A percentile compares a stretch with the other conserved stretches of the same genome.
These are phyloP conservation scores for Drosophila subpulchrella DNA, from an alignment of 1,140 invertebrate genomes.

Conservation along the genomic window DNA sequence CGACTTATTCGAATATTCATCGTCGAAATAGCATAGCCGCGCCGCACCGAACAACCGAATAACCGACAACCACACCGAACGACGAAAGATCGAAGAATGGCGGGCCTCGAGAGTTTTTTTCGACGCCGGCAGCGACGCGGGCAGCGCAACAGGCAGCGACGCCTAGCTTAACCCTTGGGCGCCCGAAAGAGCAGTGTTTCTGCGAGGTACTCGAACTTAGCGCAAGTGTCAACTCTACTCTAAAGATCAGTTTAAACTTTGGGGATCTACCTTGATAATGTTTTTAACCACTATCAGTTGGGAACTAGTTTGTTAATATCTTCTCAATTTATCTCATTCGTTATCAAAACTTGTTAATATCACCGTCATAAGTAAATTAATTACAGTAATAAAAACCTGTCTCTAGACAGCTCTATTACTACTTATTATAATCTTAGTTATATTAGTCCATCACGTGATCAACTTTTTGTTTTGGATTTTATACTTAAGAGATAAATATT, in stretches of 20 bases:
- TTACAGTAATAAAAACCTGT: no score
- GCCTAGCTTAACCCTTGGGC: constrained; percentile 32
- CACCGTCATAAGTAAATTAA: no score
- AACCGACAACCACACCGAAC: constrained; percentile 75
- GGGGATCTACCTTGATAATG: neutral
- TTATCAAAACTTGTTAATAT: no score
- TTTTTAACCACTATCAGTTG: neutral
- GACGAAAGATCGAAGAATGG: constrained; percentile 73
- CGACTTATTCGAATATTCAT: constrained; percentile 56
- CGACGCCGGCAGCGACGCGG: constrained; percentile 27
- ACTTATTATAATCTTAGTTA: neutral
- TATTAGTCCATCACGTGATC: neutral
- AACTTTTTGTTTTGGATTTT: neutral
- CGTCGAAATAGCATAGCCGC: constrained; percentile 16
- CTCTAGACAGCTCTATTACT: no score
- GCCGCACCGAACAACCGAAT: constrained; percentile 43
- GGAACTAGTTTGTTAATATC: no score
- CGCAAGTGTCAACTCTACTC: neutral
- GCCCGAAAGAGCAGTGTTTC: neutral
- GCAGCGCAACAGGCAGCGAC: constrained; percentile 20
- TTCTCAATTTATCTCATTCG: no score
- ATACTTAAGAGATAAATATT: neutral
- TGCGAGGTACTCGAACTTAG: no score
- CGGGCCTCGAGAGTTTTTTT: constrained; percentile 16
- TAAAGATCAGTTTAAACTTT: neutral